Evolutionary conservation across 1,140 invertebrate genomes (phyloP), one percentile per base, ranked within the genome.

Genomic region (Bilobella aurantiaca): DNA sequence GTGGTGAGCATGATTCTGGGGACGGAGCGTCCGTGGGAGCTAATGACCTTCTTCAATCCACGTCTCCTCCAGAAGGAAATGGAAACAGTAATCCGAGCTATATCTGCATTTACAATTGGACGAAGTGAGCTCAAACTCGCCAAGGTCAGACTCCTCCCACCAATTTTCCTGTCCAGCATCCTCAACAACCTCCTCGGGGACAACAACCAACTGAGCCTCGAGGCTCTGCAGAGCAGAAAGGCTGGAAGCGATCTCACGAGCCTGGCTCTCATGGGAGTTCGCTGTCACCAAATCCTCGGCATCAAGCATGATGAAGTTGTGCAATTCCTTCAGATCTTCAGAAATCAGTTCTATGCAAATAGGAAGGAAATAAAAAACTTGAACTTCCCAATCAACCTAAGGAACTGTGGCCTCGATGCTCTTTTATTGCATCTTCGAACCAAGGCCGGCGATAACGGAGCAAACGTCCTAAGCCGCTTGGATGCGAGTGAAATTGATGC

Each of bases 41-140:
- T 73, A 30, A 66, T 73, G 16, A 25, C 37, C 0, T 58, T 68
- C 18, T 56, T 70, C n/a, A 67, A 64, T 64, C 71, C 71, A 0
- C 25, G 66, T 27, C 14, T 30, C 5, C 12, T 73, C 28, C 25
- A n/a, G 12, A 67, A 63, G 31, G 70, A 67, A 32, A 73, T 73
- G 34, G 37, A 16, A 16, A 62, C 32, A 0, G 64, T 73, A 12
- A 67, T 70, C 18, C 66, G 68, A 56, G 68, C 71, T n/a, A 66
- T 73, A 8, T 56, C 65, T 58, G 66, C 69, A 30, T 68, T 72
- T 65, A 68, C 71, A 12, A 68, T 67, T 37, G 68, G 62, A 1
- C 65, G 66, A 60, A 63, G 65, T 57, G 71, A 69, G 34, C 29
- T 63, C 25, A 70, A 61, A 3, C 66, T 67, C 0, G 47, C 69